Evolutionary conservation across 2,797 vertebrate species (phyloP), one percentile per base, ranked within the genome.

Genomic region (Peromyscus eremicus): DNA sequence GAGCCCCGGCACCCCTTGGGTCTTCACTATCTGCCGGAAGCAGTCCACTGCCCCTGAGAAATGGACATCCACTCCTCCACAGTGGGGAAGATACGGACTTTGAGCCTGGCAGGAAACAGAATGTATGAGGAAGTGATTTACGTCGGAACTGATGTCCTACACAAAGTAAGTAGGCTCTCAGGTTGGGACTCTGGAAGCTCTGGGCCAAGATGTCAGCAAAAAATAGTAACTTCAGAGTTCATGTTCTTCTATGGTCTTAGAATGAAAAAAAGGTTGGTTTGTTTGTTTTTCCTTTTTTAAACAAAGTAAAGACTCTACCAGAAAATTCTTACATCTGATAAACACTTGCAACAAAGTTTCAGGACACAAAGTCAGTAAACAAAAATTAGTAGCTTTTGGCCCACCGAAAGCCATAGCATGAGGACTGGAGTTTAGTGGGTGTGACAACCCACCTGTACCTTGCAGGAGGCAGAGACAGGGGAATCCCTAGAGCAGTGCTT

Each of bases 11-110:
- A 99, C 68, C 13, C 99, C 99, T 93, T 99, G 99, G 97, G 98
- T 98, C 98, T 98, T 99, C 82, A 99, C 98, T n/a, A 99, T 99
- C 98, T 99, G 99, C 46, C 97, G 97, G 98, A 99, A 99, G 97
- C 99, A 99, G 98, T 99, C 99, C 1, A 98, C 79, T 98, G 99
- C 98, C 89, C 99, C 99, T 68, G 95, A 99, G 98, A 99, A 99
- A 98, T 99, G 99, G 97, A 99, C 98, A 81, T 99, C 99, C 2
- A 99, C 99, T 12, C 99, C 99, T 68, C 99, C 99, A 29, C 95
- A 98, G 91, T 99, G 99, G 1, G 99, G 99, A 94, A 99, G 99
- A 90, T 98, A 98, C 55, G 98, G 97, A 95, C 99, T 99, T 98
- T 99, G 99, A 7, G 99, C 99, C 99, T 99, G 98, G 76, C 3